Evolutionary conservation across 2,113 vertebrate species (phyloP), one percentile per base, ranked within the genome.

Genomic region (Spermophilus dauricus): DNA sequence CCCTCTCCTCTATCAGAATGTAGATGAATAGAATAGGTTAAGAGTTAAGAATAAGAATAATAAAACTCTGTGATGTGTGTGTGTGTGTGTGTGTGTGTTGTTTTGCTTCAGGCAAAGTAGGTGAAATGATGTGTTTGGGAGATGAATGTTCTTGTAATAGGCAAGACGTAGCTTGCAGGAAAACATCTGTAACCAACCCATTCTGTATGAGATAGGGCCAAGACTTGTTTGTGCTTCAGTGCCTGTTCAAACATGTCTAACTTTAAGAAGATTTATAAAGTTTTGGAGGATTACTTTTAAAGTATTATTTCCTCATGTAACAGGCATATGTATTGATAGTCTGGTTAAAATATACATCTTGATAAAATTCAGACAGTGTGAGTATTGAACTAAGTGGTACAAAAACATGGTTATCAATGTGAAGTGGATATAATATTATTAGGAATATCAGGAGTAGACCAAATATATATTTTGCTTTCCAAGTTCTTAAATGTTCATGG

Each of bases 111-210:
- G 99, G 99, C 99, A 95, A 98, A 98, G 98, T 98, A 98, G 95
- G 98, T 98, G 98, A 99, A 99, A 99, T 97, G 98, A 98, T 99
- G 99, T 99, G 98, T 99, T 99, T 98, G 99, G 99, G 99, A 99
- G 99, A 99, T 98, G 99, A 99, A 99, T 99, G 99, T 99, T 99
- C 99, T 98, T 99, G 99, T 98, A 99, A 98, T 98, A 99, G 99
- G 99, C 99, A 99, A 99, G 99, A 99, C 98, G 63, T 98, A 98
- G 99, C 99, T 99, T 99, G 99, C 98, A 99, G 98, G 95, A 98
- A 99, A 99, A 99, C 99, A 99, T 99, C 99, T 99, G 99, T 99
- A 99, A 98, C 99, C 99, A 99, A 99, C 99, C 99, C 99, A 99
- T 99, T 99, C 99, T 98, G 99, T 98, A 98, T 98, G 98, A 99